A percentile compares a stretch with the other conserved stretches of the same genome.
phyloP scores from a whole-genome alignment of 2,797 vertebrate species.

The Ceryle rudis region DNA sequence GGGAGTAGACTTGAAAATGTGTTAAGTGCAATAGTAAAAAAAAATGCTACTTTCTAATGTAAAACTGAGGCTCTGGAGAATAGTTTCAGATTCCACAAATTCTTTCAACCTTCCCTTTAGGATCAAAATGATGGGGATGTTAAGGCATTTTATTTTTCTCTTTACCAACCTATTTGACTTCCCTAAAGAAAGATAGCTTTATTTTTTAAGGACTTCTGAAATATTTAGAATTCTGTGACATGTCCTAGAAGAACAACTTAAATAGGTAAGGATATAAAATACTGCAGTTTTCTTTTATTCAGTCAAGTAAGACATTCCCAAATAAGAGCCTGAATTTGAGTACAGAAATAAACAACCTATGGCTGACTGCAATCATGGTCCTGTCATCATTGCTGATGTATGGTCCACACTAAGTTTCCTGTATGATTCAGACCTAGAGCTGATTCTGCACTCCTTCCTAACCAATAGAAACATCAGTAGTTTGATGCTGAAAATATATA shows the following conservation, averaged over 20 bases:
- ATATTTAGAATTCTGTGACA: not conserved
- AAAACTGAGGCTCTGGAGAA: slow-evolving; percentile 17
- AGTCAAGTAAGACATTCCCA: not conserved
- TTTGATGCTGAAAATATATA: not conserved
- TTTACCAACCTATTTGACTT: not conserved
- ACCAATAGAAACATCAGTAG: not conserved
- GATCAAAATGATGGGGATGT: not conserved
- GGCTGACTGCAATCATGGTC: not conserved
- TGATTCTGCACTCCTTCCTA: not conserved
- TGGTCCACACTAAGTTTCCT: not conserved
- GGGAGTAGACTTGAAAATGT: slow-evolving; percentile 6
- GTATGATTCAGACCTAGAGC: not conserved
- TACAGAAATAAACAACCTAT: not conserved
- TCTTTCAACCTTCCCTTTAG: slow-evolving; percentile 1
- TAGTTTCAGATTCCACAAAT: slow-evolving; percentile 21
- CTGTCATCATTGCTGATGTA: not conserved
- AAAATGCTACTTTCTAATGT: not conserved
- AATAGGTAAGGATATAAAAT: not conserved
- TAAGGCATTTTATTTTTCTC: not conserved
- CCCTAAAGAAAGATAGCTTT: not conserved
- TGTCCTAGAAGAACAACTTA: not conserved
- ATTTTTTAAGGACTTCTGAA: slow-evolving; percentile 1
- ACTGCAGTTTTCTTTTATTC: not conserved
- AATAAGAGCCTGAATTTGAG: not conserved
- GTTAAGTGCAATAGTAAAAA: slow-evolving; percentile 27